These are phyloP conservation scores for Cerastis rubricosa DNA, from an alignment of 2,888 invertebrate genomes.

Conservation along the genomic window DNA sequence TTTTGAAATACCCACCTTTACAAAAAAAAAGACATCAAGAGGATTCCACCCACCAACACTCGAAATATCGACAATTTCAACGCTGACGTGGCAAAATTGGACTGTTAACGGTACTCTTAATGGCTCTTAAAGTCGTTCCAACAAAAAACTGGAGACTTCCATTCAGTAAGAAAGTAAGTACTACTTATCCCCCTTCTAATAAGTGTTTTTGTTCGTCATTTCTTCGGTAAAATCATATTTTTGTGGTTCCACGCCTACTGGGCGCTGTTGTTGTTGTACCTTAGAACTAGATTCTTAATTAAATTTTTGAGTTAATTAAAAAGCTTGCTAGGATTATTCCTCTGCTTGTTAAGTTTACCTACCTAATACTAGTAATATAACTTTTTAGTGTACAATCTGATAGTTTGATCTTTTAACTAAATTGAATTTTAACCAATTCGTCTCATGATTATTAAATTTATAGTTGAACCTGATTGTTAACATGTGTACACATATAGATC, in stretches of 20 bases:
- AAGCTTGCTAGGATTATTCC: not conserved
- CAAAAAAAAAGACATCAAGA: slow-evolving; percentile 18
- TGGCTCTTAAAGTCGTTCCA: slow-evolving; percentile 56
- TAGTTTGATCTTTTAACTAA: not conserved
- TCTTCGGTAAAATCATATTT: slow-evolving; percentile 39
- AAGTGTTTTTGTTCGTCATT: slow-evolving; percentile 54
- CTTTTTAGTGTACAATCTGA: not conserved
- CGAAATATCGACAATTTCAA: slow-evolving; percentile 45
- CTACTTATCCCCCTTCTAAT: slow-evolving; percentile 54
- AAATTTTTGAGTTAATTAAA: not conserved
- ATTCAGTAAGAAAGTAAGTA: slow-evolving; percentile 55
- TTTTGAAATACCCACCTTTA: slow-evolving; percentile 28
- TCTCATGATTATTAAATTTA: not conserved
- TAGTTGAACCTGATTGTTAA: not conserved
- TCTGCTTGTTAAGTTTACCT: not conserved
- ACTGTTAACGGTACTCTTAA: slow-evolving; percentile 55
- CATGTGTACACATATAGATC: not conserved
- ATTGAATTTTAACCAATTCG: not conserved
- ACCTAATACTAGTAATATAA: not conserved
- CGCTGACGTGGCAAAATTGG: slow-evolving; percentile 60
- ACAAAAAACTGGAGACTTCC: slow-evolving; percentile 58
- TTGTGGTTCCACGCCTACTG: slow-evolving; percentile 18
- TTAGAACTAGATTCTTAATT: slow-evolving; percentile 16
- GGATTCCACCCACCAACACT: slow-evolving; percentile 53
- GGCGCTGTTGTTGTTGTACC: not conserved